A percentile compares a stretch with the other conserved stretches of the same genome.
phyloP scores from a whole-genome alignment of 2,888 invertebrate species.

The Acronicta aceris region DNA sequence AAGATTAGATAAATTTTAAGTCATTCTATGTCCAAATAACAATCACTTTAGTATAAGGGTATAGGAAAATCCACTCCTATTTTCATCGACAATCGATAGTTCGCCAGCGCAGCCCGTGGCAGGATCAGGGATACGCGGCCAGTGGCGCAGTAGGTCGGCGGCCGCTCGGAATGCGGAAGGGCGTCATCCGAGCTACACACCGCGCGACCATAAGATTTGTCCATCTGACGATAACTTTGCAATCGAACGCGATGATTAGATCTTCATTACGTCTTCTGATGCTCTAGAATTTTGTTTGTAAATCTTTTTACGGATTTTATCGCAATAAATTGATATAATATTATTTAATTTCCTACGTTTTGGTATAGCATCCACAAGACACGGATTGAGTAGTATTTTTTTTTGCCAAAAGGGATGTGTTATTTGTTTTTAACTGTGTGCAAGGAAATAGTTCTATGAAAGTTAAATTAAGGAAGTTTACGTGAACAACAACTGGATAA shows the following conservation, averaged over 20 bases:
- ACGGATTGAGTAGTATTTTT: too few species aligned
- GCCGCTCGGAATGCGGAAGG: constrained; percentile 86
- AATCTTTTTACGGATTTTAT: neutral
- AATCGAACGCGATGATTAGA: constrained; percentile 34
- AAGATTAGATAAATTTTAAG: too few species aligned
- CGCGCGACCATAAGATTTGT: constrained; percentile 62
- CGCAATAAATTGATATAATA: too few species aligned
- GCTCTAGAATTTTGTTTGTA: constrained; percentile 28
- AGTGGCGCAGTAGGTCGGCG: constrained; percentile 87
- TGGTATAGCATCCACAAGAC: too few species aligned
- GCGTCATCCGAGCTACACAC: constrained; percentile 69
- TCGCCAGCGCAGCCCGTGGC: constrained; percentile 66
- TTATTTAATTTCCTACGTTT: too few species aligned
- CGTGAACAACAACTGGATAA: neutral
- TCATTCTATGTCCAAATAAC: too few species aligned
- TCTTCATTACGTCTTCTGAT: constrained; percentile 8
- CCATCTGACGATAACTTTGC: constrained; percentile 54
- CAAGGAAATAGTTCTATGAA: neutral
- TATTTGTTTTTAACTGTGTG: too few species aligned
- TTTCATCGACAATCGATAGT: constrained; percentile 57
- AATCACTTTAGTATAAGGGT: neutral
- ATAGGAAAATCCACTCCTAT: neutral
- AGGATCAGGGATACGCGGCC: constrained; percentile 88
- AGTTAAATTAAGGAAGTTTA: constrained; percentile 18
- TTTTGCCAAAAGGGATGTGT: too few species aligned